Percentiles rank a stretch among this genome's conserved stretches.
phyloP scores from a whole-genome alignment of 1,140 invertebrate species.

The Pachypeltis micranthus region DNA sequence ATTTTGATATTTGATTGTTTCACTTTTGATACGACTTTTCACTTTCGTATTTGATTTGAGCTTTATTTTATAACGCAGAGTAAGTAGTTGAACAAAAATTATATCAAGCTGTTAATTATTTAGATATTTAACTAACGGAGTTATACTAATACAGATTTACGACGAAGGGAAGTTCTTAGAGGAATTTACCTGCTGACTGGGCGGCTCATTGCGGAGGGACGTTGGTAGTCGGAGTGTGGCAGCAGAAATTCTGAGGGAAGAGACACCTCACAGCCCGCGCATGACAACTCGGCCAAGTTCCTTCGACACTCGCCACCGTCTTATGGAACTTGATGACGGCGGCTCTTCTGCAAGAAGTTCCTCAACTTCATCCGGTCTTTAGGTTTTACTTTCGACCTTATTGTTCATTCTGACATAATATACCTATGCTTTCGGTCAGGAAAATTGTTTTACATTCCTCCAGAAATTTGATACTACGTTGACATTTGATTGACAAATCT shows the following conservation, averaged over 20 bases:
- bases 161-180: not conserved
- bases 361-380: too few species aligned
- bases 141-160: not conserved
- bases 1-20: too few species aligned
- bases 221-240: constrained; percentile 3
- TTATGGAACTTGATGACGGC: too few species aligned
- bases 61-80: not conserved
- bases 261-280: not conserved
- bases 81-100: not conserved
- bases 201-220: constrained; percentile 7
- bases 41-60: not conserved
- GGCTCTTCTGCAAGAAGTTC: too few species aligned
- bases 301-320: too few species aligned
- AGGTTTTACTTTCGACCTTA: too few species aligned
- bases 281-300: constrained; percentile 2
- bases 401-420: too few species aligned
- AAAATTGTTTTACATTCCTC: too few species aligned
- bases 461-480: too few species aligned
- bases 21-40: not conserved
- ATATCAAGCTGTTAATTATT: not conserved
- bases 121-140: not conserved
- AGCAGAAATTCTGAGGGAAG: not conserved
- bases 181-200: constrained; percentile 3
- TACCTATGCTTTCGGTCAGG: too few species aligned
- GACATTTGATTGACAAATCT: too few species aligned